These are phyloP conservation scores for Centrocercus urophasianus DNA, from an alignment of 2,113 vertebrate species.

Conservation along the genomic window DNA sequence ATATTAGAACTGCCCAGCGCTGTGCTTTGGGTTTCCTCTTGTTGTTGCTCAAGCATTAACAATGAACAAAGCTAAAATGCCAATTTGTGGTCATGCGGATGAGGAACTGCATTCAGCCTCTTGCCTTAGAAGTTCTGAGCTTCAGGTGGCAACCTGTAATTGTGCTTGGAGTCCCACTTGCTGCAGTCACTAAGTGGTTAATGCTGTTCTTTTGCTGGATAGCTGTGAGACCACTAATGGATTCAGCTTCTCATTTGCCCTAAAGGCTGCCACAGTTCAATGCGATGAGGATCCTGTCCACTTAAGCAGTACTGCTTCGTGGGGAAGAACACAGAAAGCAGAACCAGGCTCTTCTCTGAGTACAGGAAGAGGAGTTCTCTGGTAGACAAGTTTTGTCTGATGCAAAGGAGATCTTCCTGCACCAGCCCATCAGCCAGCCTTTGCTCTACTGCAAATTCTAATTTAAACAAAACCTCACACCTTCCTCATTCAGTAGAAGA, in stretches of 20 bases:
- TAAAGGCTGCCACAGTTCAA: conserved; percentile 32
- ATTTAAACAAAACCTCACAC: conserved; percentile 31
- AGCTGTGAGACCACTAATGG: background rate
- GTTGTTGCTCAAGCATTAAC: background rate
- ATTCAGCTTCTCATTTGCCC: conserved; percentile 9
- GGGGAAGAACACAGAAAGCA: background rate
- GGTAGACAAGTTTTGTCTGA: background rate
- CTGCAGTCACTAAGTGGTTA: background rate
- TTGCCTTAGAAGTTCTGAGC: background rate
- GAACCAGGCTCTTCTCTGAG: background rate
- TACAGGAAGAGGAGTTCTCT: background rate
- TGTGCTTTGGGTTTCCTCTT: rapidly evolving
- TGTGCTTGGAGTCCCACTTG: background rate
- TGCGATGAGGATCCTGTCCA: conserved; percentile 11
- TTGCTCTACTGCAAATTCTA: background rate
- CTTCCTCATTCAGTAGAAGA: conserved; percentile 7
- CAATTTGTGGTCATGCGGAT: background rate
- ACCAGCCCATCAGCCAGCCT: background rate
- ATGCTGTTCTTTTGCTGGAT: background rate
- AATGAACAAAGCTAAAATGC: background rate
- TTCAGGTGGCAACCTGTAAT: background rate
- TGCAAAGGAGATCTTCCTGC: background rate
- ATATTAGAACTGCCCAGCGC: background rate
- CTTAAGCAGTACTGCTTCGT: background rate
- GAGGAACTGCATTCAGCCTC: background rate